phyloP scores from a whole-genome alignment of 2,888 invertebrate genomes.

The Latrodectus hesperus region DNA sequence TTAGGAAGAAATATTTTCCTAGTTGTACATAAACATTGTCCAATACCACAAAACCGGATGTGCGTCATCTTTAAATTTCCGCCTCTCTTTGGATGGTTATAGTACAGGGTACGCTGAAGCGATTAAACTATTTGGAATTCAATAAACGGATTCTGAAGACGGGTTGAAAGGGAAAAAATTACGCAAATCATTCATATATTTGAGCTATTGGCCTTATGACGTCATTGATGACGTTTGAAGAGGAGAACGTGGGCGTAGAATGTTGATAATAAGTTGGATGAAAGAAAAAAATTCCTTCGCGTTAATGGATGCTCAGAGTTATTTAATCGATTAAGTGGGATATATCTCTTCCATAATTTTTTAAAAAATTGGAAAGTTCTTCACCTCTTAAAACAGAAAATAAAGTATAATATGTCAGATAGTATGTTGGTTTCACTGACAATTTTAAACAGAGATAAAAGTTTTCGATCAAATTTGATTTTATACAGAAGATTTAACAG shows the following conservation, averaged over 20 bases:
- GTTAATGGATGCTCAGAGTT: constrained; percentile 18
- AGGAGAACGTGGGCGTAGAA: constrained; percentile 20
- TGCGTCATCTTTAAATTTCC: neutral
- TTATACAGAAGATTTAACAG: too few species aligned
- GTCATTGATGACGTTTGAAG: constrained; percentile 41
- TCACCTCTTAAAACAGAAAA: too few species aligned
- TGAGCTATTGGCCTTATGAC: constrained; percentile 46
- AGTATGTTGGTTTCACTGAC: too few species aligned
- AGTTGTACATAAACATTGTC: too few species aligned
- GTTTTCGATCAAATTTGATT: too few species aligned
- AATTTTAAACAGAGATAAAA: too few species aligned
- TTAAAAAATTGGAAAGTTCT: too few species aligned
- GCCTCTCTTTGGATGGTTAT: neutral
- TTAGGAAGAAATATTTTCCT: too few species aligned
- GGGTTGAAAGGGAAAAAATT: constrained; percentile 6
- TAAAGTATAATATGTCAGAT: too few species aligned
- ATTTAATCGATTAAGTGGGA: constrained; percentile 34
- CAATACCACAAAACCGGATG: neutral
- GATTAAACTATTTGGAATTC: constrained; percentile 36
- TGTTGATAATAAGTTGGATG: constrained; percentile 18
- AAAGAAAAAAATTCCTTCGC: constrained; percentile 10
- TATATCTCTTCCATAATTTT: neutral
- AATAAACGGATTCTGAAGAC: constrained; percentile 23
- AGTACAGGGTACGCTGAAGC: neutral
- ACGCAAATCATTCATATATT: constrained; percentile 37